Percentiles rank a stretch among this genome's conserved stretches.
Conservation (phyloP, 2,888 invertebrate genomes). For the Oscheius sp. region DNA sequence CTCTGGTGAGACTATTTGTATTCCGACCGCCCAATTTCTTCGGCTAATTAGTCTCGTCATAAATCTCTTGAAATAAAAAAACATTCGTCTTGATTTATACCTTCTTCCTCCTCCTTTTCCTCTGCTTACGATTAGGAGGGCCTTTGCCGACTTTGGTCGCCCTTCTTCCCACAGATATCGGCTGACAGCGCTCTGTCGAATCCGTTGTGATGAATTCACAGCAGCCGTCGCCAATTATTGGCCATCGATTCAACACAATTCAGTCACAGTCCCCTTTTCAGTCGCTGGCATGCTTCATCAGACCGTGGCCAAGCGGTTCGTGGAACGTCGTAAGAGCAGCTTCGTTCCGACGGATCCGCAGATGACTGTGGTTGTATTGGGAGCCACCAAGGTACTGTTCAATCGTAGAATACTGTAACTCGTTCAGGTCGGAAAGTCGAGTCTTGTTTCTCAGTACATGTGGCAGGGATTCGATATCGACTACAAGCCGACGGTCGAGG, state of each 20-base stretch:
- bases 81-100: too few species aligned
- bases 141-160: too few species aligned
- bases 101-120: too few species aligned
- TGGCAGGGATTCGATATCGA: conserved; percentile 67
- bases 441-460: conserved; percentile 71
- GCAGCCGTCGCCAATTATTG: not conserved
- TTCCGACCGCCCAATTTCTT: too few species aligned
- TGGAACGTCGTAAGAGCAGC: conserved; percentile 24
- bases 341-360: conserved; percentile 23
- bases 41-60: too few species aligned
- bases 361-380: conserved; percentile 28
- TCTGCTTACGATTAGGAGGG: too few species aligned
- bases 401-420: not conserved
- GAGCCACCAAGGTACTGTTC: conserved; percentile 11
- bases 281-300: conserved; percentile 16
- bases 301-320: conserved; percentile 25
- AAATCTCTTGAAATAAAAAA: too few species aligned
- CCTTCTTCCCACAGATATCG: conserved; percentile 24
- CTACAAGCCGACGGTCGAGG: conserved; percentile 72
- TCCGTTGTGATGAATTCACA: not conserved
- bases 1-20: too few species aligned
- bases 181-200: conserved; percentile 19
- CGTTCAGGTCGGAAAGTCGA: conserved; percentile 70
- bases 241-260: not conserved
- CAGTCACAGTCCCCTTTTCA: not conserved